Base-by-base conservation (phyloP, 2,888 invertebrate genomes). In the Strigamia maritima region DNA sequence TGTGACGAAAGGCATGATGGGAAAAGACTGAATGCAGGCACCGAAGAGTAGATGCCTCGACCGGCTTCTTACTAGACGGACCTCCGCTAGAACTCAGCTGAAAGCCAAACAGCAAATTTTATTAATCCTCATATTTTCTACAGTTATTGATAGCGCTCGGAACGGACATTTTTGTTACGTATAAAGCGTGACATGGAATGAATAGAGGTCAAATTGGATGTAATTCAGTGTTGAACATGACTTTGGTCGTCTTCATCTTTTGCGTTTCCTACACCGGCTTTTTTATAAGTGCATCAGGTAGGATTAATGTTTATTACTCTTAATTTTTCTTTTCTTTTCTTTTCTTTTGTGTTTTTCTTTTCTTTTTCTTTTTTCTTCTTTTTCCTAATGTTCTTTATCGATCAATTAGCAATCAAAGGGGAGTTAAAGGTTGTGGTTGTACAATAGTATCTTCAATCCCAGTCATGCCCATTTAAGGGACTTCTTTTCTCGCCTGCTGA, bases 11-110 rank as follows among this genome's bases (percentile, higher is more conserved):
- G n/a, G 60, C 22, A 60, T 19, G 60, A 60, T 60, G 60, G 60
- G 60, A 60, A 60, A 60, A 60, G 60, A 60, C 22, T 60, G 60
- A 60, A 12, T 60, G 60, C 60, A 60, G 60, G 60, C 60, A 60
- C 60, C 60, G 60, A 60, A 60, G 60, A 60, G 60, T 60, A 60
- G 60, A 60, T 60, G 60, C 60, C 60, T 60, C 60, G 60, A 60
- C 60, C 60, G 60, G 60, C 60, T 60, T 60, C 60, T 60, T 60
- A 19, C 60, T 60, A 60, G 60, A 60, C 60, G 19, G 60, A 60
- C 22, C 60, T 60, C 60, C 2, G 1, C 60, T 60, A 12, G 31
- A 31, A 31, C 31, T 31, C 31, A 31, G n/a, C 60, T 60, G n/a
- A 2, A 8, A 22, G 3, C 19, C 22, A 24, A 60, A 19, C 24